Conservation (phyloP, 2,113 vertebrate species). For the Zonotrichia leucophrys region DNA sequence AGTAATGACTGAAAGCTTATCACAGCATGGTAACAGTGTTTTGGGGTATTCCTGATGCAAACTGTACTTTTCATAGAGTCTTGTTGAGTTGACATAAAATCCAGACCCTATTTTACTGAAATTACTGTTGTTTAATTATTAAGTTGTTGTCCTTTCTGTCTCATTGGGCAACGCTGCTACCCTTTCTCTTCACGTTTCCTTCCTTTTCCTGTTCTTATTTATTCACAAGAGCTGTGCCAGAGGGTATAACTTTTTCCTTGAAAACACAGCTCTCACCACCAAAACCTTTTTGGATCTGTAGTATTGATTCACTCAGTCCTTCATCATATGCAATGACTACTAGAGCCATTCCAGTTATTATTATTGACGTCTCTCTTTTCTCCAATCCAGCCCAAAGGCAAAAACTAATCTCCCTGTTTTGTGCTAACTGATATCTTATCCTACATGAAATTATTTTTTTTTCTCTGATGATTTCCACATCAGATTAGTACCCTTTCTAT, state of each 20-base stretch:
- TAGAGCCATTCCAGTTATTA: conserved; percentile 12
- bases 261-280: not conserved
- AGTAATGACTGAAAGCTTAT: not conserved
- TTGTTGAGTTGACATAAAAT: not conserved
- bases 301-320: conserved; percentile 34
- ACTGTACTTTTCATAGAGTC: not conserved
- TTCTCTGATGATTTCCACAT: not conserved
- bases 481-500: not conserved
- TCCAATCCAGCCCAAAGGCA: conserved; percentile 15
- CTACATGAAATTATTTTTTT: conserved; percentile 18
- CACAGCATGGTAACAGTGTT: not conserved
- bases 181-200: not conserved
- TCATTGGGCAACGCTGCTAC: not conserved
- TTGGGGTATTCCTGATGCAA: not conserved
- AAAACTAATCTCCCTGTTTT: conserved; percentile 31
- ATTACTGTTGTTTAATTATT: not conserved
- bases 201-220: not conserved
- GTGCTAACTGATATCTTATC: conserved; percentile 23
- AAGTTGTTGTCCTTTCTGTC: not conserved
- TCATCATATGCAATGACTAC: not conserved
- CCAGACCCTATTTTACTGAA: not conserved
- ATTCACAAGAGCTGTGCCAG: not conserved
- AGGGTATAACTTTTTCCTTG: not conserved
- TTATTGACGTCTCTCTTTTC: conserved; percentile 34
- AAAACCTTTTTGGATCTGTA: not conserved